A percentile compares a stretch with the other conserved stretches of the same genome.
phyloP scores from a whole-genome alignment of 2,113 vertebrate species.

The Zeus faber region DNA sequence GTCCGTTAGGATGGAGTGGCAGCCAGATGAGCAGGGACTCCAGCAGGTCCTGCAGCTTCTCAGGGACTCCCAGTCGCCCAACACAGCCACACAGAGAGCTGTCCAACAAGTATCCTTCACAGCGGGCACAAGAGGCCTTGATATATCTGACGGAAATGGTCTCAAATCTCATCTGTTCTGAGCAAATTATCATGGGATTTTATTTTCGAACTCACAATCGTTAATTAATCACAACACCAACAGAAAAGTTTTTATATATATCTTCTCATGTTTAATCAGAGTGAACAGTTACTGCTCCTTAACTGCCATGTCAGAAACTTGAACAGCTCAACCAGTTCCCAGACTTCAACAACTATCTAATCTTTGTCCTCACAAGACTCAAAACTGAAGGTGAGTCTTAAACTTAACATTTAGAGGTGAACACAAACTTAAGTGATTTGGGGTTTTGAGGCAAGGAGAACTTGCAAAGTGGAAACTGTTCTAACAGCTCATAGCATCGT shows the following conservation, averaged over 20 bases:
- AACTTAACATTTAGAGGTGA: too few relatives aligned
- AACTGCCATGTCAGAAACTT: constrained; percentile 81
- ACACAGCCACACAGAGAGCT: constrained; percentile 89
- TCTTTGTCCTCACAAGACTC: constrained; percentile 90
- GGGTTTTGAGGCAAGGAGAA: too few relatives aligned
- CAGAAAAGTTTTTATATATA: too few relatives aligned
- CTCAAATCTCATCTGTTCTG: too few relatives aligned
- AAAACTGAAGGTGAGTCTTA: constrained; percentile 89
- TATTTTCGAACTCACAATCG: background rate
- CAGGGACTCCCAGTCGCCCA: constrained; percentile 93
- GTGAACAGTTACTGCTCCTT: constrained; percentile 57
- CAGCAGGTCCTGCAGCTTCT: constrained; percentile 93
- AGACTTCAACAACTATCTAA: constrained; percentile 95
- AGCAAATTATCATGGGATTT: too few relatives aligned
- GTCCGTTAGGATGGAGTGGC: constrained; percentile 87
- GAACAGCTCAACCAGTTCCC: constrained; percentile 95
- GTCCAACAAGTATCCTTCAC: constrained; percentile 91
- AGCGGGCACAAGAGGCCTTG: too few relatives aligned
- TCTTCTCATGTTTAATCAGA: too few relatives aligned
- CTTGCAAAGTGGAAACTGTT: too few relatives aligned
- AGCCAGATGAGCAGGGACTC: constrained; percentile 92
- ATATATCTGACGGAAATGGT: too few relatives aligned
- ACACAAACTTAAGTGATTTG: too few relatives aligned
- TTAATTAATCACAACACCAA: too few relatives aligned
- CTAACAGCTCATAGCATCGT: too few relatives aligned